phyloP scores from a whole-genome alignment of 1,140 invertebrate genomes.

The Drosophila kanapiae region DNA sequence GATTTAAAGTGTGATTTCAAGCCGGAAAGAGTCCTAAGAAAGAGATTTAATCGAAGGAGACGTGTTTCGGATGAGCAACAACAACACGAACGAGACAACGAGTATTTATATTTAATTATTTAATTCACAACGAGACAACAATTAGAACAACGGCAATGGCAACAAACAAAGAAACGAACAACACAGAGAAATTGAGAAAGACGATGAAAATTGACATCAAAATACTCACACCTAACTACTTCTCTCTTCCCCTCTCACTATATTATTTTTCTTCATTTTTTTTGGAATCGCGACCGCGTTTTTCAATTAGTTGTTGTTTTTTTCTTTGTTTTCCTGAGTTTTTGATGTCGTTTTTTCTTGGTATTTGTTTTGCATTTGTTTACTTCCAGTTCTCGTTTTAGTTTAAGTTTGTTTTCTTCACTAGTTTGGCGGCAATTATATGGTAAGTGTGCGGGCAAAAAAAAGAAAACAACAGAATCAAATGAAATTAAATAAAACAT shows the following conservation, averaged over 20 bases:
- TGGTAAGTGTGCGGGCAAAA: conserved; percentile 13
- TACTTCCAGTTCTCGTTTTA: conserved; percentile 9
- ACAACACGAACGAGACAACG: background rate
- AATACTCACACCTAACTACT: conserved; percentile 66
- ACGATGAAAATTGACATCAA: conserved; percentile 40
- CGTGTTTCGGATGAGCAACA: background rate
- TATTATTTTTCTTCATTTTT: conserved; percentile 13
- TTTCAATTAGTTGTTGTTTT: conserved; percentile 16
- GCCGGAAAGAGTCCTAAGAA: background rate
- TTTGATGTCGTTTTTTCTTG: background rate
- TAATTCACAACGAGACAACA: conserved; percentile 23
- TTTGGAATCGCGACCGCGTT: conserved; percentile 25
- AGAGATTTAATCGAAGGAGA: background rate
- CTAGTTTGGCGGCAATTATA: conserved; percentile 26
- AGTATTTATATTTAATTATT: conserved; percentile 5
- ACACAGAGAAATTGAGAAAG: conserved; percentile 29
- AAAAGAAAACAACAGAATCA: background rate
- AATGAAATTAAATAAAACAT: background rate
- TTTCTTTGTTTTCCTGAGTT: background rate
- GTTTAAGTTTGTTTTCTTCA: conserved; percentile 29
- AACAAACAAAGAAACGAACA: conserved; percentile 16
- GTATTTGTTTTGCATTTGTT: conserved; percentile 17
- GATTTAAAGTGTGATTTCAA: background rate
- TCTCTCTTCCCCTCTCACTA: background rate
- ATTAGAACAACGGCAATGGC: conserved; percentile 29